phyloP scores from a whole-genome alignment of 2,888 invertebrate genomes.

The Sarcophaga rosellei region DNA sequence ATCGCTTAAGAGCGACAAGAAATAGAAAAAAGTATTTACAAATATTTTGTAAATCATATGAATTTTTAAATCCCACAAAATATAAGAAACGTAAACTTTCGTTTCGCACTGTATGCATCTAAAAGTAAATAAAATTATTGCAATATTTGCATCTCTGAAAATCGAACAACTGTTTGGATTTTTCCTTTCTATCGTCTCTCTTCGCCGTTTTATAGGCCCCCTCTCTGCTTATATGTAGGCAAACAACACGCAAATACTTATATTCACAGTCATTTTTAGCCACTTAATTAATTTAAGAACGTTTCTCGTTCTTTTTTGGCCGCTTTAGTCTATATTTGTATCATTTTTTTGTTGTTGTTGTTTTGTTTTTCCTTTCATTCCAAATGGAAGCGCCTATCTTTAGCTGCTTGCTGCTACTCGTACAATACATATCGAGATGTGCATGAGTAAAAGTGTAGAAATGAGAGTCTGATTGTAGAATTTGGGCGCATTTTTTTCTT shows the following conservation, averaged over 20 bases:
- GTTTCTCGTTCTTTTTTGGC: slow-evolving; percentile 13
- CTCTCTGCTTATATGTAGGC: neutral
- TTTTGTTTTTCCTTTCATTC: neutral
- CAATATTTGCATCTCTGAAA: neutral
- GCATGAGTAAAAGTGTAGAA: neutral
- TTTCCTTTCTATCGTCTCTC: neutral
- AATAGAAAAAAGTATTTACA: too few relatives aligned
- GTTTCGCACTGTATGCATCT: too few relatives aligned
- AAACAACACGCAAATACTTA: neutral
- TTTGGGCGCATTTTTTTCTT: slow-evolving; percentile 5
- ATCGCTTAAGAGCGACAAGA: too few relatives aligned
- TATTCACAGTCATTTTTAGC: slow-evolving; percentile 46
- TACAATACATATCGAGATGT: slow-evolving; percentile 14
- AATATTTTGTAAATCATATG: too few relatives aligned
- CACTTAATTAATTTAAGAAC: slow-evolving; percentile 56
- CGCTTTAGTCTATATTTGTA: neutral
- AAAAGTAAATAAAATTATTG: neutral
- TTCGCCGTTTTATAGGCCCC: neutral
- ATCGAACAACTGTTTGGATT: slow-evolving; percentile 20
- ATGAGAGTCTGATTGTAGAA: slow-evolving; percentile 16
- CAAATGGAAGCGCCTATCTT: slow-evolving; percentile 13
- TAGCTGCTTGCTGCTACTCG: neutral
- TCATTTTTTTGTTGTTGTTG: neutral
- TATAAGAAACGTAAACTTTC: too few relatives aligned
- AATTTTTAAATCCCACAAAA: too few relatives aligned